Base-by-base conservation (phyloP, 2,797 vertebrate species). In the Sebastes dallii region DNA sequence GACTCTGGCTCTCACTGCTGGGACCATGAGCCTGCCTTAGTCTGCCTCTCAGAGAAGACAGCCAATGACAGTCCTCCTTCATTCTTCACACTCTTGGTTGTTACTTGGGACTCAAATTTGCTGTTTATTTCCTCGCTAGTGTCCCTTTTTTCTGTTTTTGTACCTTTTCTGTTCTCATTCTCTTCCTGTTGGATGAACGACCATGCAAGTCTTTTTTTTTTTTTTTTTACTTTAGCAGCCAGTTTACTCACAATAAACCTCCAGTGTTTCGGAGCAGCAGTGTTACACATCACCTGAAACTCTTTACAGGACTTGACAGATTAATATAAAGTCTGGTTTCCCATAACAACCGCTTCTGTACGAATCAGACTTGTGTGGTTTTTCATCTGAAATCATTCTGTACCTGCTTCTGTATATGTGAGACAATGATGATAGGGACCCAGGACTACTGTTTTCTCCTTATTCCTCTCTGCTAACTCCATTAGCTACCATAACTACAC, bases 1-100 rank as follows among this genome's bases (percentile, higher is more conserved):
- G 83, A 83, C 86, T 89, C 86, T 80, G 84, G 65, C 86, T 92
- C 89, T 95, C 92, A 90, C 94, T 94, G 92, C 95, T 96, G 95
- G 96, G 96, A 96, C 95, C 95, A 96, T 96, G 94, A 96, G 95
- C 94, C 96, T 97, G 96, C 96, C 96, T 97, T 97, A 96, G 91
- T 91, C 95, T 93, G 65, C 80, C 77, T 81, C 80, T 77, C 69
- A 56, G 77, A 89, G 69, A 81, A 81, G 80, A 88, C 73, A 20
- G 81, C 84, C 80, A 68, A 67, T 61, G 36, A 68, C 86, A 68
- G 77, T 70, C 66, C 64, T 77, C n/a, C 58, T 27, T 76, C 4
- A 46, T 34, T 52, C 8, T 72, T 24, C 32, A 39, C 64, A 71
- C 10, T 81, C 58, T 65, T 20, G 54, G 46, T 76, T 30, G 83